These are phyloP conservation scores for Pan troglodytes DNA, from an alignment of 2,113 vertebrate species.

Conservation along the genomic window DNA sequence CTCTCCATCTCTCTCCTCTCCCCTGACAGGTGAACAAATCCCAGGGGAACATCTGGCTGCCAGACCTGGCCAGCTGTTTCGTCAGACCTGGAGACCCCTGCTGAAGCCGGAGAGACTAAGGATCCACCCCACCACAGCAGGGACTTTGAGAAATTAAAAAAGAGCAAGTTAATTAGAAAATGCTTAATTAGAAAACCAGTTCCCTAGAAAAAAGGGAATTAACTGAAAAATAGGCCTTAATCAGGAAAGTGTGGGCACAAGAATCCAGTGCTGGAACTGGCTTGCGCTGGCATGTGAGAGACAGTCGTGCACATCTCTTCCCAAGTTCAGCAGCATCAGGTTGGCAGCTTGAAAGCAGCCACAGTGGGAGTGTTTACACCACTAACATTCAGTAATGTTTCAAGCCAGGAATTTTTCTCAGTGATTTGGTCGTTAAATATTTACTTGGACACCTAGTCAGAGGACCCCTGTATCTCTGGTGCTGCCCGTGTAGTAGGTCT, in stretches of 20 bases:
- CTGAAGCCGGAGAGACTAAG: not conserved
- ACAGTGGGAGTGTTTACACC: not conserved
- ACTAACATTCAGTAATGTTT: not conserved
- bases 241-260: not conserved
- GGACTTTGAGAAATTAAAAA: conserved; percentile 51
- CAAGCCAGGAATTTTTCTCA: not conserved
- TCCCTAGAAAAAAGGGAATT: conserved; percentile 40
- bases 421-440: not conserved
- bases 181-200: conserved; percentile 39
- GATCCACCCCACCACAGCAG: not conserved
- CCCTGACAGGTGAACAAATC: not conserved
- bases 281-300: not conserved
- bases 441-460: not conserved
- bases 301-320: not conserved
- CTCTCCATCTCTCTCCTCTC: not conserved
- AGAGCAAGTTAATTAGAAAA: conserved; percentile 51
- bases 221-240: conserved; percentile 16
- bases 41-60: not conserved
- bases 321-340: not conserved
- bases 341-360: not conserved
- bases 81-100: not conserved
- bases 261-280: not conserved
- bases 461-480: not conserved
- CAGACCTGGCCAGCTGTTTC: not conserved
- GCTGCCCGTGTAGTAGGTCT: not conserved